These are phyloP conservation scores for Brotula barbata DNA, from an alignment of 2,797 vertebrate genomes.

Conservation along the genomic window DNA sequence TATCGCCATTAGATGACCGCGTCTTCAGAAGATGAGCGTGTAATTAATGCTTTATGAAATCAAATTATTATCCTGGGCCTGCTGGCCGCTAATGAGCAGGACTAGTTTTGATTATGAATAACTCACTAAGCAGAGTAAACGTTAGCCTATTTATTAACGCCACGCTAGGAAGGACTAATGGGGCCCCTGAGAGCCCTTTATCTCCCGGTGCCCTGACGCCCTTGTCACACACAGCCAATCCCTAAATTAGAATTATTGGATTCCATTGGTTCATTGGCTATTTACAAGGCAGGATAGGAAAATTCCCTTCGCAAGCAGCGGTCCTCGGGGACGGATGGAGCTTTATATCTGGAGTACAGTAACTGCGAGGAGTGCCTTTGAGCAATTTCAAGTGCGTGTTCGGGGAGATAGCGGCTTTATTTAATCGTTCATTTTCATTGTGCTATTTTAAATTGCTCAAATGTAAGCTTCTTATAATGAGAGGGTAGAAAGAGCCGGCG, in stretches of 20 bases:
- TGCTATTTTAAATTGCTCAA: neutral
- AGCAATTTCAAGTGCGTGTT: slow-evolving; percentile 21
- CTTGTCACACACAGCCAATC: slow-evolving; percentile 76
- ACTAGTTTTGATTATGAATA: slow-evolving; percentile 80
- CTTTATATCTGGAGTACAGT: slow-evolving; percentile 59
- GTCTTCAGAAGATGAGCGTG: slow-evolving; percentile 61
- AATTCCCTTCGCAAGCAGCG: slow-evolving; percentile 64
- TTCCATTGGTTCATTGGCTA: slow-evolving; percentile 74
- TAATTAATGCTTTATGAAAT: slow-evolving; percentile 78
- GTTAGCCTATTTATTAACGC: slow-evolving; percentile 79
- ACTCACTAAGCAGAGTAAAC: slow-evolving; percentile 79
- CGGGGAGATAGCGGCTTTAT: slow-evolving; percentile 12
- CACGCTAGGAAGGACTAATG: slow-evolving; percentile 76
- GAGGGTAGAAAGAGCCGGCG: slow-evolving; percentile 1
- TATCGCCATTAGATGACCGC: slow-evolving; percentile 49
- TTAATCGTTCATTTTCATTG: slow-evolving; percentile 11
- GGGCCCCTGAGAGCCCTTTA: slow-evolving; percentile 74
- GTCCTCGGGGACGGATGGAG: slow-evolving; percentile 57
- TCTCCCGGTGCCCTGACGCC: slow-evolving; percentile 70
- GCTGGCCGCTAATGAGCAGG: slow-evolving; percentile 71
- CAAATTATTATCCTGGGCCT: slow-evolving; percentile 71
- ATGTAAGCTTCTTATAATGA: slow-evolving; percentile 5
- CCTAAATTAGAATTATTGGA: slow-evolving; percentile 80
- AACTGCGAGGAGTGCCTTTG: slow-evolving; percentile 15
- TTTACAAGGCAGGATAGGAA: slow-evolving; percentile 71